Percentiles rank a stretch among this genome's conserved stretches.
phyloP scores from a whole-genome alignment of 1,140 invertebrate genomes.

The Eriosoma lanigerum region DNA sequence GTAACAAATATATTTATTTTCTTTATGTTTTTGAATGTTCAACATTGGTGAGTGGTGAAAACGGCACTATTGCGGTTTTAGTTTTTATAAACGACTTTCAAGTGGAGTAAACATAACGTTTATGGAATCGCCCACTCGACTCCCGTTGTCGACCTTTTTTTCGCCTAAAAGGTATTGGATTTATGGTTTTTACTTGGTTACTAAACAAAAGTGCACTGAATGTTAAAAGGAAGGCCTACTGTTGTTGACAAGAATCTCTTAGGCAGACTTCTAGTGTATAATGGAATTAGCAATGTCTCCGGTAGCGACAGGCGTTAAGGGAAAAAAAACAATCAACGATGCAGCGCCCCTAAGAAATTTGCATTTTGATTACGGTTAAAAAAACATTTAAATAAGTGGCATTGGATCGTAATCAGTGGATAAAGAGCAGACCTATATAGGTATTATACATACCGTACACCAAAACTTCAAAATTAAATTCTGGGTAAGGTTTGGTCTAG shows the following conservation, averaged over 20 bases:
- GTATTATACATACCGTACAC: not conserved
- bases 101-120: conserved; percentile 27
- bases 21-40: not conserved
- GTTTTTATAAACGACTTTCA: conserved; percentile 23
- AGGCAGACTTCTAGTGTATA: not conserved
- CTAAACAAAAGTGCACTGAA: not conserved
- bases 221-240: conserved; percentile 11
- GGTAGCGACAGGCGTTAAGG: not conserved
- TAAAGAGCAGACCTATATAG: not conserved
- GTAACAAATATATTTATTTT: conserved; percentile 42
- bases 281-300: conserved; percentile 19
- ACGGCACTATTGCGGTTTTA: conserved; percentile 5
- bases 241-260: conserved; percentile 6
- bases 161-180: conserved; percentile 30
- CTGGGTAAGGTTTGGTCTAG: not conserved
- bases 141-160: conserved; percentile 28
- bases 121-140: conserved; percentile 30
- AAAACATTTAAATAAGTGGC: conserved; percentile 38
- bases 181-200: conserved; percentile 24
- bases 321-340: conserved; percentile 41
- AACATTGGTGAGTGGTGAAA: not conserved
- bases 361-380: conserved; percentile 48
- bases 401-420: conserved; percentile 22
- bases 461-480: conserved; percentile 25
- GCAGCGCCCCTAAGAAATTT: conserved; percentile 16